Conservation (phyloP, 2,113 vertebrate genomes). For the Phocoena phocoena region DNA sequence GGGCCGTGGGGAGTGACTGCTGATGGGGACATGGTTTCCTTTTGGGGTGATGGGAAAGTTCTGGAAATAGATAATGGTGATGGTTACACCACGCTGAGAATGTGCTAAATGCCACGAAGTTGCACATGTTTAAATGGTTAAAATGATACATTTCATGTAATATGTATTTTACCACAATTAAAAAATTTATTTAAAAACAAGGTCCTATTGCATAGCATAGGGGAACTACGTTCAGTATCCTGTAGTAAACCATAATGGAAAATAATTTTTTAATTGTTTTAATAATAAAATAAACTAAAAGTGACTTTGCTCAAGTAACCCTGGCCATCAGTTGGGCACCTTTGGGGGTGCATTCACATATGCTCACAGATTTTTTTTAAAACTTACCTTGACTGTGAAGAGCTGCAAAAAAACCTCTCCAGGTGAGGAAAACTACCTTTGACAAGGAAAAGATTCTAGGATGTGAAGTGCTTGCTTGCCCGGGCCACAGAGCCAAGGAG, state of each 20-base stretch:
- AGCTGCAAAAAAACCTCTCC: background rate
- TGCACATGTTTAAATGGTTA: background rate
- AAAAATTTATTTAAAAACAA: background rate
- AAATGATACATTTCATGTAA: background rate
- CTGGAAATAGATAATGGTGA: background rate
- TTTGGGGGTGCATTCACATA: background rate
- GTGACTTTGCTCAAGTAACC: background rate
- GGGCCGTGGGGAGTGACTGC: background rate
- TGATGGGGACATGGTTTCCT: background rate
- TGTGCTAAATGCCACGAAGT: background rate
- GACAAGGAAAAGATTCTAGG: background rate
- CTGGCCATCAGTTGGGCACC: background rate
- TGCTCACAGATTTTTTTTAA: background rate
- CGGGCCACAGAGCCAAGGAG: background rate
- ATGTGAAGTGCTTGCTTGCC: background rate
- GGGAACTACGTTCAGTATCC: background rate
- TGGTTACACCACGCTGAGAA: background rate
- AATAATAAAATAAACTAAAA: background rate
- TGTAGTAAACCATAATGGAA: too few species aligned
- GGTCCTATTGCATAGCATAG: background rate
- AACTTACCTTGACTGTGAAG: background rate
- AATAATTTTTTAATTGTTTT: too few species aligned
- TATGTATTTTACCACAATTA: background rate
- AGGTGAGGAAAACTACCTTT: background rate
- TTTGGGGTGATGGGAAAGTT: background rate